Percentiles rank a stretch among this genome's conserved stretches.
These are phyloP conservation scores for Tetanocera ferruginea DNA, from an alignment of 2,888 invertebrate species.

Conservation along the genomic window DNA sequence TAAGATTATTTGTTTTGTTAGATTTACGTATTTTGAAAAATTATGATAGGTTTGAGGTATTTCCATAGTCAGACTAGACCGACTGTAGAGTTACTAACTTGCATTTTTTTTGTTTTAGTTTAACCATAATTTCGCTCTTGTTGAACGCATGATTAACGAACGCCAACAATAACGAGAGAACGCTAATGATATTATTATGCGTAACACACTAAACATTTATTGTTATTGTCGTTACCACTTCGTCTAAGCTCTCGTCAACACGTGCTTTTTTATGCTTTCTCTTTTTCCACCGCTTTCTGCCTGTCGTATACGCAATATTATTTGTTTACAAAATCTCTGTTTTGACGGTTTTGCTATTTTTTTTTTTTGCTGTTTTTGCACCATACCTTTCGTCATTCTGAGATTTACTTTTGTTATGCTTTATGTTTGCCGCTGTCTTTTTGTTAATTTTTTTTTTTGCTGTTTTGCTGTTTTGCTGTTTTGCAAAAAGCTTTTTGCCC, in stretches of 20 bases:
- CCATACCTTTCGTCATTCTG: neutral
- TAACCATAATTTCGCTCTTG: neutral
- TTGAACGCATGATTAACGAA: too few species aligned
- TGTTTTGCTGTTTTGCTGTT: neutral
- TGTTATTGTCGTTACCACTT: neutral
- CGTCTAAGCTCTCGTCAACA: neutral
- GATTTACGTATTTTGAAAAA: too few species aligned
- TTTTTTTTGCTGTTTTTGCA: neutral
- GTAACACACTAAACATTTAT: too few species aligned
- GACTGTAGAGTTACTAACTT: too few species aligned
- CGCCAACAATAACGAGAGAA: too few species aligned
- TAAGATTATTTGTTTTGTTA: too few species aligned
- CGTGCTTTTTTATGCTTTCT: slow-evolving; percentile 10
- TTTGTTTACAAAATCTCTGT: slow-evolving; percentile 23
- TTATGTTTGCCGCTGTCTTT: neutral
- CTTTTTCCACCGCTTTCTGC: neutral
- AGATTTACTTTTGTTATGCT: neutral
- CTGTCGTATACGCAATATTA: neutral
- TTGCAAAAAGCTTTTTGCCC: neutral
- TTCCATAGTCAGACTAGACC: too few species aligned
- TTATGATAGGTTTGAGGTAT: too few species aligned
- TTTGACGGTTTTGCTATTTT: slow-evolving; percentile 2
- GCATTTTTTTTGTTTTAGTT: neutral
- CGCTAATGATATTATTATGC: too few species aligned
- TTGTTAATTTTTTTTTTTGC: neutral